Base-by-base conservation (phyloP, 2,797 vertebrate genomes). In the Staurois parvus region DNA sequence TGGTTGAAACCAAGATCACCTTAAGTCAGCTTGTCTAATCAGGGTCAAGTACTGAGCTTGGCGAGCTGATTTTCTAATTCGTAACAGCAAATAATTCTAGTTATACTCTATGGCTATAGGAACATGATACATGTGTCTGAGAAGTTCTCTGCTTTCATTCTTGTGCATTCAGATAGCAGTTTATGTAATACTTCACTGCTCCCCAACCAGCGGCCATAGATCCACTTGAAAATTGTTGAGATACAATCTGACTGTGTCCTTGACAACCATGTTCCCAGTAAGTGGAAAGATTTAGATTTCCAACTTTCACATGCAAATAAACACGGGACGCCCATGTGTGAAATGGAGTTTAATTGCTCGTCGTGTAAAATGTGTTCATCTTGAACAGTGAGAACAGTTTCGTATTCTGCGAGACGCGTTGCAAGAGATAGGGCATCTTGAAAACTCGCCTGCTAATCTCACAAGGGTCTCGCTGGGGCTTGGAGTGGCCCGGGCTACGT, bases 401-500 rank as follows among this genome's bases (percentile, higher is more conserved):
- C 66, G 59, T 76, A 67, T 68, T 77, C 52, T 34, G 24, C 34
- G 74, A 83, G 85, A 76, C 68, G 80, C 52, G 37, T 82, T 42
- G 56, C 37, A 73, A 29, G 29, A 86, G 79, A 86, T 83, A 86
- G 85, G 75, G 68, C 75, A 86, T 86, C 79, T 86, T 86, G 78
- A 86, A 86, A 73, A 78, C 80, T 86, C 75, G 80, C 29, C 59
- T 86, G 74, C 85, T 86, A 86, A 86, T 86, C 85, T 86, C 68
- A 82, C 26, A 76, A 86, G 79, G 85, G 85, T 86, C 85, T 82
- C 85, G 52, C 75, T 66, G 85, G 85, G 85, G 79, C 85, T 78
- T 86, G 79, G 74, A 86, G 85, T 86, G 85, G 85, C 80, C 85
- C 8, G 45, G 62, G 52, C 68, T 56, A 78, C 79, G 80, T 86